These are phyloP conservation scores for Drosophila tropicalis DNA, from an alignment of 1,140 invertebrate species.

Conservation along the genomic window DNA sequence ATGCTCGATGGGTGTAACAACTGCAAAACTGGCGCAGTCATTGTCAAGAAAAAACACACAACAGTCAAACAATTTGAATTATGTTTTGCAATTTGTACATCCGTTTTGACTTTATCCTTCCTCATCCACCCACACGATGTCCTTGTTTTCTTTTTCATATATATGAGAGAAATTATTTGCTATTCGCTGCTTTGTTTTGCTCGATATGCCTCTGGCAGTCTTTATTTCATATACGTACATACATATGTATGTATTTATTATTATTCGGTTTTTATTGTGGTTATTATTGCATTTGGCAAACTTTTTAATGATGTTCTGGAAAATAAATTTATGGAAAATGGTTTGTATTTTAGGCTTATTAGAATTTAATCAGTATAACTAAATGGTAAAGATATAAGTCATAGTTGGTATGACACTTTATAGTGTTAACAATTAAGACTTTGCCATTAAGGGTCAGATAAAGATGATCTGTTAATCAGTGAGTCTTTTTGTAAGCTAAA, in stretches of 20 bases:
- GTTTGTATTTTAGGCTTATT: too few relatives aligned
- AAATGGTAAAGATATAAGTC: too few relatives aligned
- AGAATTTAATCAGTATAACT: too few relatives aligned
- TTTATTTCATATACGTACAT: constrained; percentile 39
- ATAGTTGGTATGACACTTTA: too few relatives aligned
- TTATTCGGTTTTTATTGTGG: constrained; percentile 58
- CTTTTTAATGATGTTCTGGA: constrained; percentile 3
- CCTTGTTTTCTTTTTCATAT: constrained; percentile 48
- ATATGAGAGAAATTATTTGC: constrained; percentile 75
- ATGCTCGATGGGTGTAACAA: constrained; percentile 22
- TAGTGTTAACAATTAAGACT: too few relatives aligned
- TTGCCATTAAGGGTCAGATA: too few relatives aligned
- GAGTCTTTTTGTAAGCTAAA: too few relatives aligned
- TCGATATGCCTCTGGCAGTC: constrained; percentile 53
- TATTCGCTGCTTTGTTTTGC: constrained; percentile 50
- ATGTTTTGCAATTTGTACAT: constrained; percentile 82
- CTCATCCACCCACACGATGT: constrained; percentile 39
- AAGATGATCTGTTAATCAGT: too few relatives aligned
- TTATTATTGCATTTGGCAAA: constrained; percentile 70
- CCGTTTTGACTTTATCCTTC: constrained; percentile 59
- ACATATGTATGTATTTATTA: constrained; percentile 52
- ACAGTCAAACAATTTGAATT: constrained; percentile 82
- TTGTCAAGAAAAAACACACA: constrained; percentile 60
- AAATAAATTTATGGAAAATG: background rate
- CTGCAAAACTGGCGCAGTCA: constrained; percentile 58